Evolutionary conservation across 2,888 invertebrate species (phyloP), one percentile per base, ranked within the genome.

Genomic region (Hartigia nigra): DNA sequence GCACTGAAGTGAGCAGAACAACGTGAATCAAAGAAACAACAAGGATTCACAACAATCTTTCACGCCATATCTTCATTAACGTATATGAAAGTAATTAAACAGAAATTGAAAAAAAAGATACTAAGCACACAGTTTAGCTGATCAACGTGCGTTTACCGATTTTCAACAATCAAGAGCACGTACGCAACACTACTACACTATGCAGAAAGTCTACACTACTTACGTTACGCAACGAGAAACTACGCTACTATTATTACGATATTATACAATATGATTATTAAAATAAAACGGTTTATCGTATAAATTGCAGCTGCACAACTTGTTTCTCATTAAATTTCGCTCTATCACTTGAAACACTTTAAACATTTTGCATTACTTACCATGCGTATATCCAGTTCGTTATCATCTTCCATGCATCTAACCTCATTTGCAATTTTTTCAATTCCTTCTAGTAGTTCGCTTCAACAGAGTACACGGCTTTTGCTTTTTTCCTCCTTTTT

Each of bases 251-350:
- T 78, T 79, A 79, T 82, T 78, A 83, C 81, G 77, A 78, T 86
- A 87, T 83, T 87, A 87, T 87, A 88, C 87, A 86, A 79, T 87
- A 86, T 81, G 81, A 85, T 88, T 86, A 89, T 88, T 88, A 86
- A 88, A 89, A 89, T 89, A 88, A 88, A 89, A 86, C 85, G 85
- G 84, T 88, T 89, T 88, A 88, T 89, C 81, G 82, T 84, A 83
- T 79, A 81, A 79, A 77, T 69, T 34, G 37, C 34, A 72, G 74
- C 78, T 70, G 74, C 74, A 32, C 74, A 74, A 69, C 35, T 14
- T 35, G n/a, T 70, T 37, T 35, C n/a, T n/a, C n/a, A 32, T 35
- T 12, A 14, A 12, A 69, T 34, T 35, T 31, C 12, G 12, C 35
- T 39, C 69, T 69, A 12, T 32, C 69, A 4, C 76, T n/a, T 55